Evolutionary conservation across 2,797 vertebrate genomes (phyloP), one percentile per base, ranked within the genome.

Genomic region (Naso thynnoides): DNA sequence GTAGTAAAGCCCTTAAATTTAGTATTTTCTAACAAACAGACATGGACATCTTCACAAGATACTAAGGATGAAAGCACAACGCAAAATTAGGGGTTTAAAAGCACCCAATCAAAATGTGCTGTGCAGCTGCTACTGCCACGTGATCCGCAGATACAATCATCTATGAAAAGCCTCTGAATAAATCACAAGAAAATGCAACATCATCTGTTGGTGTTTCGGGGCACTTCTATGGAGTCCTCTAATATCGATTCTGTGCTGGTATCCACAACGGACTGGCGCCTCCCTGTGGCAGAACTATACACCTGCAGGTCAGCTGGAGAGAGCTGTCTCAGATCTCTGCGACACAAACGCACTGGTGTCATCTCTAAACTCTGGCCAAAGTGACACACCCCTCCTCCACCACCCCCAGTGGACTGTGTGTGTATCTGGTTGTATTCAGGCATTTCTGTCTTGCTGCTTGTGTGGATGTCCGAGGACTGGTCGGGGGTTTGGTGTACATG

Each of bases 151-250:
- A 3, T 24, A 6, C 23, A 18, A 24, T 21, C 1, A 72, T 50
- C 3, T 71, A 31, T 1, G 1, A 56, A 29, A 74, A 53, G 36
- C 14, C 4, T 38, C 6, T 11, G 8, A 27, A 33, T 6, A 18
- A 2, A n/a, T 54, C 8, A n/a, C 42, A 47, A 64, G n/a, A 60
- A 31, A 9, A 73, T 27, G 23, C 8, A 62, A 36, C 7, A 47
- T 90, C 61, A 91, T 62, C 67, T 76, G 45, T 81, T 86, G 14
- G 54, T 80, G 64, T 91, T 94, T 86, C 81, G 88, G 59, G 89
- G 23, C 48, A 92, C 82, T 87, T 97, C 94, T 15, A 93, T 94
- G 4, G 96, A 96, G 86, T 96, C 95, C 62, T 92, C 91, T 60
- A 92, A 66, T 71, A 93, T 78, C 38, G 93, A 94, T 44, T 87